A percentile compares a stretch with the other conserved stretches of the same genome.
Conservation (phyloP, 2,888 invertebrate species). For the Hipparchia sbordonii region DNA sequence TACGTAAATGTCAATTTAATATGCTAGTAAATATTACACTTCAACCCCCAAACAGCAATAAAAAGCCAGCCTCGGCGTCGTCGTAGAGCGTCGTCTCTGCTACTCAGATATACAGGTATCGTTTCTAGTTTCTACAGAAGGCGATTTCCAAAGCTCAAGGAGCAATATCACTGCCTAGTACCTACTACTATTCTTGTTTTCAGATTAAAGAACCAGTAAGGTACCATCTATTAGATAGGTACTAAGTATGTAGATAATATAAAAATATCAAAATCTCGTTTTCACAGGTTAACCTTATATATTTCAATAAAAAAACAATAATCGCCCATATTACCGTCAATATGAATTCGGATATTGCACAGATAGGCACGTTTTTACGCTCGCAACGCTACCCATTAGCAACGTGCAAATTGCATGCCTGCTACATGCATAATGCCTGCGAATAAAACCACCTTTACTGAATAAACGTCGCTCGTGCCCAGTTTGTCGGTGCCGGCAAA, state of each 20-base stretch:
- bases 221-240: not conserved
- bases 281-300: not conserved
- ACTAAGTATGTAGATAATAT: too few species aligned
- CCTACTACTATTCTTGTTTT: too few species aligned
- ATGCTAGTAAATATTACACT: too few species aligned
- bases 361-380: conserved; percentile 34
- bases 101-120: too few species aligned
- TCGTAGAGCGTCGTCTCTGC: too few species aligned
- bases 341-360: conserved; percentile 23
- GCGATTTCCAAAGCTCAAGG: too few species aligned
- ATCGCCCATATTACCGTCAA: conserved; percentile 10
- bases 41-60: too few species aligned
- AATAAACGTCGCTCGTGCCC: conserved; percentile 50
- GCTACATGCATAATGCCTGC: conserved; percentile 41
- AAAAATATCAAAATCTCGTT: not conserved
- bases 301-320: conserved; percentile 14
- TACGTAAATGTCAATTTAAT: too few species aligned
- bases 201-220: not conserved
- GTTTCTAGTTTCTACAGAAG: too few species aligned
- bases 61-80: too few species aligned
- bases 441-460: conserved; percentile 40
- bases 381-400: conserved; percentile 35
- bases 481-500: conserved; percentile 62
- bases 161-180: too few species aligned
- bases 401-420: conserved; percentile 41